These are phyloP conservation scores for Danio aesculapii DNA, from an alignment of 2,797 vertebrate species.

Conservation along the genomic window DNA sequence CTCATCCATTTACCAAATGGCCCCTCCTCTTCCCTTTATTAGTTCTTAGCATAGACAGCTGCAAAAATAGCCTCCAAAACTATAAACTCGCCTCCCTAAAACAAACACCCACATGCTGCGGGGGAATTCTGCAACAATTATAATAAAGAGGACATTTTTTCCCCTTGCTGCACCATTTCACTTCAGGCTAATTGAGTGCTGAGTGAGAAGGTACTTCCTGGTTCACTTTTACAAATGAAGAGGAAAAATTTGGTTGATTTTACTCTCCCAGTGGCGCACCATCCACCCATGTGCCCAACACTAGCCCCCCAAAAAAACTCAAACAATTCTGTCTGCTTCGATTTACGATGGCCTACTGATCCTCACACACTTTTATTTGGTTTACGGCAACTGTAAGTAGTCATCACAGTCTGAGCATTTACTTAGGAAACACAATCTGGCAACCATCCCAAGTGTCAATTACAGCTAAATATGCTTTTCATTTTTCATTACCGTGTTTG, in stretches of 20 bases:
- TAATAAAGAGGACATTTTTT: slow-evolving; percentile 73
- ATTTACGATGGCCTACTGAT: slow-evolving; percentile 6
- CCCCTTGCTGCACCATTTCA: slow-evolving; percentile 56
- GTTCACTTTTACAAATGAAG: slow-evolving; percentile 74
- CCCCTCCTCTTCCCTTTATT: slow-evolving; percentile 30
- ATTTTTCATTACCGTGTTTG: slow-evolving; percentile 56
- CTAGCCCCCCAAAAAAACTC: neutral
- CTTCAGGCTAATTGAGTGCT: slow-evolving; percentile 73
- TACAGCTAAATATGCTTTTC: slow-evolving; percentile 60
- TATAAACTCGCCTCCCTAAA: slow-evolving; percentile 68
- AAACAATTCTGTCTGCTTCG: slow-evolving; percentile 26
- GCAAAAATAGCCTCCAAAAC: slow-evolving; percentile 68
- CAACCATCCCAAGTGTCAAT: slow-evolving; percentile 47
- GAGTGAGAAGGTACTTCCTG: slow-evolving; percentile 73
- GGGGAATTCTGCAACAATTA: slow-evolving; percentile 80
- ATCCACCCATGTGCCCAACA: slow-evolving; percentile 61
- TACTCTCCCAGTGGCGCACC: slow-evolving; percentile 76
- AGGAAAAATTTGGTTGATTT: slow-evolving; percentile 65
- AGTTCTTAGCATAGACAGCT: slow-evolving; percentile 63
- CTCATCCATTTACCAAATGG: slow-evolving; percentile 15
- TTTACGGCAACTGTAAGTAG: slow-evolving; percentile 34
- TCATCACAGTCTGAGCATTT: slow-evolving; percentile 39
- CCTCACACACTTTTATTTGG: slow-evolving; percentile 34
- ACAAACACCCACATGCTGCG: slow-evolving; percentile 75
- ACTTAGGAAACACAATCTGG: slow-evolving; percentile 35